A percentile compares a stretch with the other conserved stretches of the same genome.
These are phyloP conservation scores for Tetheella fluctuosa DNA, from an alignment of 2,888 invertebrate species.

Conservation along the genomic window DNA sequence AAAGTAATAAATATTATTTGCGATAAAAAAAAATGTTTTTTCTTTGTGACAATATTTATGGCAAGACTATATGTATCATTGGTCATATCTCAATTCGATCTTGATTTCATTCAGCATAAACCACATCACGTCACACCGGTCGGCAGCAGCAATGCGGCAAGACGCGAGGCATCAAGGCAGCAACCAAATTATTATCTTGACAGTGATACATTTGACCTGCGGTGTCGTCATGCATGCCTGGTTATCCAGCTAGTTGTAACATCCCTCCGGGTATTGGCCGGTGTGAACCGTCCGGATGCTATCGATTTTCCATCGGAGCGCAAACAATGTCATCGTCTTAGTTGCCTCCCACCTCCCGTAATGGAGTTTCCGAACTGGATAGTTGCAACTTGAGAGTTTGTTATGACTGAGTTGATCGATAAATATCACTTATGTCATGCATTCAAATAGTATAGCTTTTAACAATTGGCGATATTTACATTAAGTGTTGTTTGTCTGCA, in stretches of 20 bases:
- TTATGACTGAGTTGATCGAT: conserved; percentile 20
- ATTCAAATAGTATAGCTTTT: too few relatives aligned
- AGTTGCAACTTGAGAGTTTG: conserved; percentile 36
- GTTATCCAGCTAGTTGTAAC: conserved; percentile 12
- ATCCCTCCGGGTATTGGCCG: conserved; percentile 17
- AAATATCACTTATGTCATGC: background rate
- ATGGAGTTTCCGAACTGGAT: conserved; percentile 48
- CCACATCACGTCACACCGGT: background rate
- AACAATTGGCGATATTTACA: too few relatives aligned
- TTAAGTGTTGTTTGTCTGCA: too few relatives aligned
- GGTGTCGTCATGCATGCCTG: conserved; percentile 7
- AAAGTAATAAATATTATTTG: too few relatives aligned
- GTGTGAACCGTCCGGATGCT: conserved; percentile 19
- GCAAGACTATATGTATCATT: too few relatives aligned
- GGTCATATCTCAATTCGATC: background rate
- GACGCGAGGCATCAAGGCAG: background rate
- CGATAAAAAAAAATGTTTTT: too few relatives aligned
- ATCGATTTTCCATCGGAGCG: conserved; percentile 47
- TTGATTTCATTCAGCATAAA: background rate
- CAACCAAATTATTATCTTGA: background rate
- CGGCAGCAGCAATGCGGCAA: background rate
- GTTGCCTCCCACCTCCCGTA: conserved; percentile 30
- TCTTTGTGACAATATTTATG: too few relatives aligned
- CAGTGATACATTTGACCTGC: background rate
- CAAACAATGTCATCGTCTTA: conserved; percentile 54